A percentile compares a stretch with the other conserved stretches of the same genome.
These are phyloP conservation scores for Lochmaea capreae DNA, from an alignment of 2,888 invertebrate species.

Conservation along the genomic window DNA sequence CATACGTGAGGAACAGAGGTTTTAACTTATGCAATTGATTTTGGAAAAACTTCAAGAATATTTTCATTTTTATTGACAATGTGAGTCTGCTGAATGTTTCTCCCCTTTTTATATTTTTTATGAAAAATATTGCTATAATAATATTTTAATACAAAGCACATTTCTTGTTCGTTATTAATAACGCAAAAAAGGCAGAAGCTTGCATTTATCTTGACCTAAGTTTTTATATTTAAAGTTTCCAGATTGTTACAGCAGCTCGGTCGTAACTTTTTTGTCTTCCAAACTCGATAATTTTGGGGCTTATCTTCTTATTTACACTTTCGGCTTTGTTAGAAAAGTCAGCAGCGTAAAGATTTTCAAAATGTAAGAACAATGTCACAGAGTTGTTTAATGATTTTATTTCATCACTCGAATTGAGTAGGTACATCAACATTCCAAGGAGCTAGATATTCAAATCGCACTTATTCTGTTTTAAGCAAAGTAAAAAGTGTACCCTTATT, in stretches of 20 bases:
- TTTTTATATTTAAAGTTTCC: constrained; percentile 29
- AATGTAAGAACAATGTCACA: background rate
- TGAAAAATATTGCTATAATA: background rate
- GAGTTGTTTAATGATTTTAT: background rate
- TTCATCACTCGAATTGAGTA: background rate
- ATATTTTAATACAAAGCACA: background rate
- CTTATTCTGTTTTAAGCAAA: too few relatives aligned
- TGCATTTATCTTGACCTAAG: constrained; percentile 13
- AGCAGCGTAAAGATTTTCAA: background rate
- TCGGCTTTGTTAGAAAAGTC: background rate
- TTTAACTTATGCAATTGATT: too few relatives aligned
- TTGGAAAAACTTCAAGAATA: too few relatives aligned
- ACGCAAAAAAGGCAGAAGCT: background rate
- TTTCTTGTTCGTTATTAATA: background rate
- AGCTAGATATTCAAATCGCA: too few relatives aligned
- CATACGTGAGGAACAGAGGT: too few relatives aligned
- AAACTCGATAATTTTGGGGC: constrained; percentile 30
- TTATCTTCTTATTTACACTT: constrained; percentile 29
- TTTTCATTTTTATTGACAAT: background rate
- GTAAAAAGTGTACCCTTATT: too few relatives aligned
- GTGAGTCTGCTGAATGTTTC: background rate
- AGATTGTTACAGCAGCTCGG: constrained; percentile 13
- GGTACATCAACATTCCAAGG: too few relatives aligned
- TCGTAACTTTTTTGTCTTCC: constrained; percentile 29
- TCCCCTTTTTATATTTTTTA: background rate